These are phyloP conservation scores for Echinarachnius parma DNA, from an alignment of 53 echinoderm and acorn worm genomes.

Conservation along the genomic window DNA sequence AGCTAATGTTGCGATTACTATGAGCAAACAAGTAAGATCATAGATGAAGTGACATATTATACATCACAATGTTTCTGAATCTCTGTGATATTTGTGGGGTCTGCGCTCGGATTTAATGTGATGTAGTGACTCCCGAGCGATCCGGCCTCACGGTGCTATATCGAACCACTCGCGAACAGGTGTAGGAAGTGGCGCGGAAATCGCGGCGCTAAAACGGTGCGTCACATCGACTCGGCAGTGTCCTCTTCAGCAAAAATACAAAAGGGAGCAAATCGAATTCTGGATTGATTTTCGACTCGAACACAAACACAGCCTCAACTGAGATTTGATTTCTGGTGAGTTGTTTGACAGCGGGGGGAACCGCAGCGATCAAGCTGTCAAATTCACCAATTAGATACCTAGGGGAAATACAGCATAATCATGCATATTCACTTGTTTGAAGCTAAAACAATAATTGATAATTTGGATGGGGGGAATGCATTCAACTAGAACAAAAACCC, in stretches of 20 bases:
- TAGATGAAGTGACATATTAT: no score
- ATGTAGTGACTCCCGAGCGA: slow-evolving; percentile 38
- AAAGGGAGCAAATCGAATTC: slow-evolving; percentile 45
- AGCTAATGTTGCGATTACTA: no score
- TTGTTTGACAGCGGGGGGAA: slow-evolving; percentile 3
- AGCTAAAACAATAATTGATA: no score
- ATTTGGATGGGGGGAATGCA: no score
- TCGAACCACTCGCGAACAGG: slow-evolving; percentile 28
- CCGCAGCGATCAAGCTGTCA: slow-evolving; percentile 21
- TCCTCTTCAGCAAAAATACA: slow-evolving; percentile 17
- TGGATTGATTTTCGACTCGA: slow-evolving; percentile 28
- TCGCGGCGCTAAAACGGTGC: slow-evolving; percentile 38
- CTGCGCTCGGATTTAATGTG: no score
- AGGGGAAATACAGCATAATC: no score
- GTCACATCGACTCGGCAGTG: slow-evolving; percentile 13
- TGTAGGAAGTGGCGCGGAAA: slow-evolving; percentile 33
- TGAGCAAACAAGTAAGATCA: no score
- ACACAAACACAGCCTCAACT: slow-evolving; percentile 32
- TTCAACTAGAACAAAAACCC: no score
- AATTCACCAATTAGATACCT: slow-evolving; percentile 9
- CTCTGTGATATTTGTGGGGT: no score
- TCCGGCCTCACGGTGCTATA: slow-evolving; percentile 12
- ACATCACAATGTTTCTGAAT: no score
- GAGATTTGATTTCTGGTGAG: slow-evolving; percentile 44
- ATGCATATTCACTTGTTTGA: no score